Percentiles rank a stretch among this genome's conserved stretches.
Conservation (phyloP, 2,113 vertebrate genomes). For the Zosterops hypoxanthus region DNA sequence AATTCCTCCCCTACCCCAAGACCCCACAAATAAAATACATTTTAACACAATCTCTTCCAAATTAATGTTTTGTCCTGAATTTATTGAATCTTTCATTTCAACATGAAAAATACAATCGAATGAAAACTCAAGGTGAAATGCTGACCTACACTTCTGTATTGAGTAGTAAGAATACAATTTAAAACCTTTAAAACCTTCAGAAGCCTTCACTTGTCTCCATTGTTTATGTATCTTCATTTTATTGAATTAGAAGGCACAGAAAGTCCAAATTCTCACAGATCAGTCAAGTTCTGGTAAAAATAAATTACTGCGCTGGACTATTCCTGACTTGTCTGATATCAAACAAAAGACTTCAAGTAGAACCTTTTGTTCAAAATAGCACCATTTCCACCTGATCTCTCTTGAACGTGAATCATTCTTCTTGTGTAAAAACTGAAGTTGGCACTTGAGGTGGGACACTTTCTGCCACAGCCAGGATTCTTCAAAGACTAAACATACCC, state of each 20-base stretch:
- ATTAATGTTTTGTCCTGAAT: constrained; percentile 60
- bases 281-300: constrained; percentile 60
- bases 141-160: constrained; percentile 58
- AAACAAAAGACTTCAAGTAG: constrained; percentile 51
- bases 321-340: constrained; percentile 20
- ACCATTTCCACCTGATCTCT: constrained; percentile 78
- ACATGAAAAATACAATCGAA: constrained; percentile 64
- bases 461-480: constrained; percentile 53
- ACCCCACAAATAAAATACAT: constrained; percentile 64
- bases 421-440: not conserved
- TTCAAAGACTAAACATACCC: constrained; percentile 8
- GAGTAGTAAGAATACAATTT: constrained; percentile 29
- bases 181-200: not conserved
- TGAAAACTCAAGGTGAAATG: constrained; percentile 44
- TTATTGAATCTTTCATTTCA: constrained; percentile 65
- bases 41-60: constrained; percentile 57
- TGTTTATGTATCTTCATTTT: constrained; percentile 14
- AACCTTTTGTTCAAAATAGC: constrained; percentile 80
- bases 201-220: not conserved
- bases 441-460: constrained; percentile 62
- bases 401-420: not conserved
- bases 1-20: constrained; percentile 51
- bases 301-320: constrained; percentile 64
- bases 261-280: constrained; percentile 45
- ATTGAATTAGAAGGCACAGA: constrained; percentile 24